Conservation (phyloP, 2,113 vertebrate species). For the Pholis gunnellus region DNA sequence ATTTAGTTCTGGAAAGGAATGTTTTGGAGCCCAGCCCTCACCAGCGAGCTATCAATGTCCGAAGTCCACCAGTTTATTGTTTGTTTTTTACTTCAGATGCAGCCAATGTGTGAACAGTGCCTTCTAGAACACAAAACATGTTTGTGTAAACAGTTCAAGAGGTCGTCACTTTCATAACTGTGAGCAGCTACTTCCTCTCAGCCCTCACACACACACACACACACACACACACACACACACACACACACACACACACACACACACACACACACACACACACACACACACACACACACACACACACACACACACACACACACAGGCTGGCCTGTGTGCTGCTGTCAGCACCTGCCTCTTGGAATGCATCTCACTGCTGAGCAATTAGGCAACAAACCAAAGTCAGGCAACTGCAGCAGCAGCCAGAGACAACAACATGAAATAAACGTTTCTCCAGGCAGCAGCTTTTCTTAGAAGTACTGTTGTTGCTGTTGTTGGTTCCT, state of each 20-base stretch:
- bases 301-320: constrained; percentile 48
- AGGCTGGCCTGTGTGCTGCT: constrained; percentile 21
- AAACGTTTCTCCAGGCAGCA: neutral
- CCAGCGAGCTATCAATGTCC: neutral
- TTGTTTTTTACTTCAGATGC: constrained; percentile 2
- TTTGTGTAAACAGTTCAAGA: constrained; percentile 1
- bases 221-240: no score
- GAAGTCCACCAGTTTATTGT: constrained; percentile 2
- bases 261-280: no score
- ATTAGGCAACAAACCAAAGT: constrained; percentile 10
- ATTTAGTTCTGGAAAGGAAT: constrained; percentile 23
- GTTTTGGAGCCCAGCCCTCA: constrained; percentile 30
- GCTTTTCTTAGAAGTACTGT: constrained; percentile 21
- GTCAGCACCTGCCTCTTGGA: constrained; percentile 62
- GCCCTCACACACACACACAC: constrained; percentile 41
- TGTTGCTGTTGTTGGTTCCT: neutral
- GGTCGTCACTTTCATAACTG: constrained; percentile 6
- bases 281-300: no score
- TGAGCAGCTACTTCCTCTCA: constrained; percentile 27
- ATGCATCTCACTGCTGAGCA: constrained; percentile 41
- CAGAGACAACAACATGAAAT: neutral
- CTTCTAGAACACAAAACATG: constrained; percentile 5
- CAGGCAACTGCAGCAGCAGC: constrained; percentile 9
- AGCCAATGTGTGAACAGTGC: neutral
- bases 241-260: no score